Percentiles rank a stretch among this genome's conserved stretches.
Conservation (phyloP, 2,113 vertebrate genomes). For the Machaerirhynchus nigripectus region DNA sequence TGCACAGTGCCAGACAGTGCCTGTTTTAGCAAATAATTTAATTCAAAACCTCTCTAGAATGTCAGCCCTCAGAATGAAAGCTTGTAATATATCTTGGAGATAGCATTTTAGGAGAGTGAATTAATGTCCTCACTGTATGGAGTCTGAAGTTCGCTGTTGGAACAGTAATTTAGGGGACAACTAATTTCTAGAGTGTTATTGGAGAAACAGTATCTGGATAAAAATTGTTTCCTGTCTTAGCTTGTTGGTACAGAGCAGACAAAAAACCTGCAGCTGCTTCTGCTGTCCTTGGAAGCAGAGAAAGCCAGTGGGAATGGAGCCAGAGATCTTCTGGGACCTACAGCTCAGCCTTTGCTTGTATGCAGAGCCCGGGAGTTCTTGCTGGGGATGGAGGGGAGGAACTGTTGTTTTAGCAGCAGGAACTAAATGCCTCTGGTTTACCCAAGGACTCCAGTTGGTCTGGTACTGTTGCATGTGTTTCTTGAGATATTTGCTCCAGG, state of each 20-base stretch:
- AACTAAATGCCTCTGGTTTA: not conserved
- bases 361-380: not conserved
- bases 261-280: not conserved
- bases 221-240: not conserved
- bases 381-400: not conserved
- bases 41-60: slow-evolving; percentile 51
- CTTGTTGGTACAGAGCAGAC: not conserved
- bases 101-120: not conserved
- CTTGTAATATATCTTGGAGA: slow-evolving; percentile 22
- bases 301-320: not conserved
- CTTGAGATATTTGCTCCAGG: not conserved
- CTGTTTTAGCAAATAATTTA: slow-evolving; percentile 64
- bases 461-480: not conserved
- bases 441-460: not conserved
- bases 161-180: slow-evolving; percentile 19
- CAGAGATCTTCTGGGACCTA: not conserved
- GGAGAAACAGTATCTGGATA: not conserved
- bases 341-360: not conserved
- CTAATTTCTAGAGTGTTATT: not conserved
- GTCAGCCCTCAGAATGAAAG: slow-evolving; percentile 10
- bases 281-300: not conserved
- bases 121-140: not conserved
- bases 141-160: slow-evolving; percentile 30
- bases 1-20: slow-evolving; percentile 30
- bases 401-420: not conserved